Base-by-base conservation (phyloP, 2,113 vertebrate genomes). In the Polypterus bichir region DNA sequence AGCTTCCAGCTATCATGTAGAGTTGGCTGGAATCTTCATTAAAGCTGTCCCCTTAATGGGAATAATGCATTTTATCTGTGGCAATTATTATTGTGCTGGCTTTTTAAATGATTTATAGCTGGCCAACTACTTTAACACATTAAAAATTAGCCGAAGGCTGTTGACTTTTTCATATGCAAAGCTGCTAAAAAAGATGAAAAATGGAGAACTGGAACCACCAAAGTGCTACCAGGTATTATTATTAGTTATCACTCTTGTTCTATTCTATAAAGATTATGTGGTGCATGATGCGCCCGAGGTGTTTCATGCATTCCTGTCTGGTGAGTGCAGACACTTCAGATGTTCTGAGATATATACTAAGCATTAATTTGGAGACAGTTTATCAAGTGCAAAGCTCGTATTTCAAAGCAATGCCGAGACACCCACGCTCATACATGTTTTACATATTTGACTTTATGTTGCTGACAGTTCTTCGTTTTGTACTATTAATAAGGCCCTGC, bases 401-500 rank as follows among this genome's bases (percentile, higher is more conserved):
- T 84, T 84, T 85, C 80, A 82, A 80, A 79, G 58, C 64, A 65
- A 54, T 48, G 57, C 53, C 73, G 63, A 59, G 66, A 78, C 65
- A 73, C 78, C 77, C 77, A 76, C 60, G 70, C 72, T 49, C 51
- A 53, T 69, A 56, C 69, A 49, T 70, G 59, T 57, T 47, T 71
- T 68, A 72, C 77, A 77, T 77, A 71, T 68, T 67, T 77, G 66
- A 68, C 67, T 69, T 60, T 63, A 62, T 60, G 63, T 68, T 67
- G 70, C 59, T 74, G 72, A 66, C 60, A 51, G 52, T 72, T 78
- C 71, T 70, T 66, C 65, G 64, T 68, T 74, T 70, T 70, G 69
- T 75, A 71, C 74, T 75, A 74, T 79, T 77, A 80, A 77, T 80
- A 69, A 64, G 69, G 76, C 73, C 75, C 69, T 64, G 69, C 63